A percentile compares a stretch with the other conserved stretches of the same genome.
Conservation (phyloP, 2,888 invertebrate species). For the Coelopa pilipes region DNA sequence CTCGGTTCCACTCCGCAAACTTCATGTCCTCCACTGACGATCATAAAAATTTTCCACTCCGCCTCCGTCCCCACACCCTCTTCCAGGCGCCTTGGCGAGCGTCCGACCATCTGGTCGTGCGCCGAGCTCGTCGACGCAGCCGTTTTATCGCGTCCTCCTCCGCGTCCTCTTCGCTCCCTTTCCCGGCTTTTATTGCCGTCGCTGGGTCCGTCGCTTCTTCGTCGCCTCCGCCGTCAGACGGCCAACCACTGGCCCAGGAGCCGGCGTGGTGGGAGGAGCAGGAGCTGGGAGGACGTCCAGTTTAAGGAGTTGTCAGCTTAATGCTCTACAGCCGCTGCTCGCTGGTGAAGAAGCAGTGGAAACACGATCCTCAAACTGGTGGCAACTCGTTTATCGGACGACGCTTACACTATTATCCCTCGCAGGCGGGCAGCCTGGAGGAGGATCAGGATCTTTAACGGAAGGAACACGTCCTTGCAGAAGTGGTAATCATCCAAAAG, state of each 20-base stretch:
- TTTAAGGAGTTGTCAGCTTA: constrained; percentile 16
- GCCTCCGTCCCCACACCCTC: too few species aligned
- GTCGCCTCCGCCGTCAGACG: background rate
- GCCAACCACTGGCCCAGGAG: too few species aligned
- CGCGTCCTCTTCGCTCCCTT: too few species aligned
- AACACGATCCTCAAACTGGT: constrained; percentile 20
- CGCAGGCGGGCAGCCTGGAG: too few species aligned
- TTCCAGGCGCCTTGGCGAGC: too few species aligned
- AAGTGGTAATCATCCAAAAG: background rate
- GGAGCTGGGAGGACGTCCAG: background rate
- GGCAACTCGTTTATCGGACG: constrained; percentile 5
- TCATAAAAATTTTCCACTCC: constrained; percentile 13
- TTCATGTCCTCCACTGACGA: constrained; percentile 52
- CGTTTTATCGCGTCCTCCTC: background rate
- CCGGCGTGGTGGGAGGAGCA: too few species aligned
- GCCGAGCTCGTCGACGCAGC: too few species aligned
- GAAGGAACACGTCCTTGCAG: too few species aligned
- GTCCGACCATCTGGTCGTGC: too few species aligned
- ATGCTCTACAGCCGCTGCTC: constrained; percentile 21
- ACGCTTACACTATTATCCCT: background rate
- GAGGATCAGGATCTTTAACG: too few species aligned
- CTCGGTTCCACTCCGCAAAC: constrained; percentile 43
- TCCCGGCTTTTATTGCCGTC: constrained; percentile 4
- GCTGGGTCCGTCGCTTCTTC: background rate
- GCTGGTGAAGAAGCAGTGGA: constrained; percentile 1